These are phyloP conservation scores for Parnassius smintheus DNA, from an alignment of 2,888 invertebrate genomes.

Conservation along the genomic window DNA sequence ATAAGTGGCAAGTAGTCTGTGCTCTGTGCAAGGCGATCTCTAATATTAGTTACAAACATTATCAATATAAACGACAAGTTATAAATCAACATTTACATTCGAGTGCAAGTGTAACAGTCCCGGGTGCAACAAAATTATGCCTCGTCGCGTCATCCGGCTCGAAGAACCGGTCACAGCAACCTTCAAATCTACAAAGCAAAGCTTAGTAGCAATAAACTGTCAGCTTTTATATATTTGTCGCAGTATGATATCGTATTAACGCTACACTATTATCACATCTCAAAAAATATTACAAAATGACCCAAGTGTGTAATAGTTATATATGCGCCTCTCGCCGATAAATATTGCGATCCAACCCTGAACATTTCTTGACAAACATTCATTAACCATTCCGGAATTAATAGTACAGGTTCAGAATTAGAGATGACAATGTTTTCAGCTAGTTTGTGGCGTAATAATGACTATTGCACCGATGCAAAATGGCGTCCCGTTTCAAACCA, in stretches of 20 bases:
- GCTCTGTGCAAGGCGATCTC: background rate
- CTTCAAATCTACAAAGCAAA: constrained; percentile 46
- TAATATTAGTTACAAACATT: background rate
- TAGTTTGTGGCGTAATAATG: background rate
- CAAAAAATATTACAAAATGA: constrained; percentile 42
- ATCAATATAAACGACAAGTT: constrained; percentile 12
- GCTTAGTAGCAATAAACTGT: constrained; percentile 44
- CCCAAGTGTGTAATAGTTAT: constrained; percentile 8
- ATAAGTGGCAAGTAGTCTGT: background rate
- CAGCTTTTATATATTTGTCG: constrained; percentile 34
- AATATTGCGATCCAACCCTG: background rate
- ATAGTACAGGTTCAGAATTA: background rate
- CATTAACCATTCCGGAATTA: background rate
- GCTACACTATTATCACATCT: constrained; percentile 66
- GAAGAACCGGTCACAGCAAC: constrained; percentile 7
- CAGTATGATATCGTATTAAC: constrained; percentile 44
- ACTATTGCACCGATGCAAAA: background rate
- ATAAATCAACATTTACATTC: constrained; percentile 13
- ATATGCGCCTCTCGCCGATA: background rate
- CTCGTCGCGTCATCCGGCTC: constrained; percentile 4
- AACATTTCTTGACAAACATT: background rate
- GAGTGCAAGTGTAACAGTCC: constrained; percentile 8
- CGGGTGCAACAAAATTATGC: background rate
- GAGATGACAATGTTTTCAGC: background rate
- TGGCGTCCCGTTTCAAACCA: constrained; percentile 10